Conservation (phyloP, 2,113 vertebrate genomes). For the Neotoma lepida region DNA sequence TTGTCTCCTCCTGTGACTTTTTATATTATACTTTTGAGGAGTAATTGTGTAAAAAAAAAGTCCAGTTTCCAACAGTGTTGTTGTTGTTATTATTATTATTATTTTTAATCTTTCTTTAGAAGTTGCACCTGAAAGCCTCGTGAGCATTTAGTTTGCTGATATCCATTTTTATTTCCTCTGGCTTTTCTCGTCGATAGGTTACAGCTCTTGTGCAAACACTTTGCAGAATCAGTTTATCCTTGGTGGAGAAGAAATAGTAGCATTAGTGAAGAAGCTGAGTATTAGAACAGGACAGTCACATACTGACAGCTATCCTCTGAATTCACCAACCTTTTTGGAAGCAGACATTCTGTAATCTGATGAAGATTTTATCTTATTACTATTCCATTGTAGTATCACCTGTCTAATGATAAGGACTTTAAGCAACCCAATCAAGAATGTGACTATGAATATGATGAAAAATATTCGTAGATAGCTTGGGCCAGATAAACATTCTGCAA, state of each 20-base stretch:
- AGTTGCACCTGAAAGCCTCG: constrained; percentile 90
- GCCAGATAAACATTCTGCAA: constrained; percentile 92
- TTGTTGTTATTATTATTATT: background rate
- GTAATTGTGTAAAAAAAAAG: constrained; percentile 64
- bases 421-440: constrained; percentile 93
- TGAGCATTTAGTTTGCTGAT: constrained; percentile 91
- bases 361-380: constrained; percentile 84
- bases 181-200: constrained; percentile 93
- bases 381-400: constrained; percentile 88
- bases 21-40: constrained; percentile 70
- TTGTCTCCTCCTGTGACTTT: constrained; percentile 77
- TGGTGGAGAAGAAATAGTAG: constrained; percentile 83
- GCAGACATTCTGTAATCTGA: constrained; percentile 87
- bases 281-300: constrained; percentile 29
- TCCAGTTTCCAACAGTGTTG: constrained; percentile 68
- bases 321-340: constrained; percentile 90
- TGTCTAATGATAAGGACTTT: constrained; percentile 92
- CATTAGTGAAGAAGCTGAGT: constrained; percentile 72
- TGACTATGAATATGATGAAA: constrained; percentile 94
- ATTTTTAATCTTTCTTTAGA: constrained; percentile 78
- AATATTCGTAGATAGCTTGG: constrained; percentile 92
- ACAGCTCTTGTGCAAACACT: constrained; percentile 94
- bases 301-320: constrained; percentile 23
- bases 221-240: constrained; percentile 91
- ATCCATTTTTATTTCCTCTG: constrained; percentile 93